Conservation (phyloP, 2,888 invertebrate genomes). For the Gastracanthus pulcherrimus region DNA sequence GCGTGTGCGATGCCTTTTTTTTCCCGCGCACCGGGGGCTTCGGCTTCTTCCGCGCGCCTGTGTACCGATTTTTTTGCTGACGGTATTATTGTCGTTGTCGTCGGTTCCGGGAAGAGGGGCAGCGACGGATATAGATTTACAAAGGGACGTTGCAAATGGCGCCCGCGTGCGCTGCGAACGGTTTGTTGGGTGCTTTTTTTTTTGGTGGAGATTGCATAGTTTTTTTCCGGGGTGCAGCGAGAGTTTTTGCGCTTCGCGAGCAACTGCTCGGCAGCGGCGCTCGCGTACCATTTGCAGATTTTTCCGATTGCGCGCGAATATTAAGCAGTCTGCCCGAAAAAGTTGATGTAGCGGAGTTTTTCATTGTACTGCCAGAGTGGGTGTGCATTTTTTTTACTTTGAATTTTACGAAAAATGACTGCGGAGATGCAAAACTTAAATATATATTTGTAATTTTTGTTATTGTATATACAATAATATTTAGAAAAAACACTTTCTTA, state of each 20-base stretch:
- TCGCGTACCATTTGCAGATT: constrained; percentile 5
- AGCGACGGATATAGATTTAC: neutral
- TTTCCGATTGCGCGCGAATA: constrained; percentile 27
- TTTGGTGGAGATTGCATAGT: neutral
- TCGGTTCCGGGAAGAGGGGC: neutral
- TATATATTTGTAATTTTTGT: too few species aligned
- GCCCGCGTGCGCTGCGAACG: neutral
- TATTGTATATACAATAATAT: too few species aligned
- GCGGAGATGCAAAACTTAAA: too few species aligned
- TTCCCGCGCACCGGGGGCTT: neutral
- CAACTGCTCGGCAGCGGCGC: neutral
- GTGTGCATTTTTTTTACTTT: neutral
- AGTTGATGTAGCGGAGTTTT: too few species aligned
- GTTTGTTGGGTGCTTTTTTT: neutral
- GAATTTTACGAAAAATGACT: too few species aligned
- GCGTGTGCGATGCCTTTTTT: neutral
- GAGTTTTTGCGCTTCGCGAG: neutral
- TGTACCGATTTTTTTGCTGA: neutral
- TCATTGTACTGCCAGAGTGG: neutral
- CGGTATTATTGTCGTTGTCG: neutral
- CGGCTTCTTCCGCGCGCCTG: neutral
- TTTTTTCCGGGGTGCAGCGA: neutral
- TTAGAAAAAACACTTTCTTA: too few species aligned
- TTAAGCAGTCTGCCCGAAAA: constrained; percentile 1
- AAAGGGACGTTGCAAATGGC: constrained; percentile 34